These are phyloP conservation scores for Prosapia bicincta DNA, from an alignment of 2,888 invertebrate species.

Conservation along the genomic window DNA sequence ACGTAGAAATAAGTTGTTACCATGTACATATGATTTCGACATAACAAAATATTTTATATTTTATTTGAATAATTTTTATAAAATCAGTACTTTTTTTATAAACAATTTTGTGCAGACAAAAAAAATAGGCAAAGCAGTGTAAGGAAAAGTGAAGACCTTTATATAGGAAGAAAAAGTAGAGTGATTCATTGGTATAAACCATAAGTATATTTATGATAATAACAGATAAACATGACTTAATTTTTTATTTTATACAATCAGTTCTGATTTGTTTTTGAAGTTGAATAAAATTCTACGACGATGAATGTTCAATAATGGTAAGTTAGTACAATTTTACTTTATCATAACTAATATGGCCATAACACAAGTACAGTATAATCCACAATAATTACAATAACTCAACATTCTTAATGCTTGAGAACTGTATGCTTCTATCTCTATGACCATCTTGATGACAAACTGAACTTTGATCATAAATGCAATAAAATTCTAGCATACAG, in stretches of 20 bases:
- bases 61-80: too few species aligned
- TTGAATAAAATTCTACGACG: not conserved
- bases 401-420: not conserved
- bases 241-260: not conserved
- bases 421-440: not conserved
- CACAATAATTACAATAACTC: not conserved
- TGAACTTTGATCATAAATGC: too few species aligned
- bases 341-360: constrained; percentile 2
- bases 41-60: too few species aligned
- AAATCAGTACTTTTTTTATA: too few species aligned
- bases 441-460: too few species aligned
- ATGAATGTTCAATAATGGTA: not conserved
- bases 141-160: too few species aligned
- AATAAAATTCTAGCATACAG: too few species aligned
- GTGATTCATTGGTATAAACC: not conserved
- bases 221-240: not conserved
- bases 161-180: too few species aligned
- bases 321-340: not conserved
- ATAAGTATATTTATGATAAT: not conserved
- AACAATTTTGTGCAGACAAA: too few species aligned
- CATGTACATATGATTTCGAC: too few species aligned
- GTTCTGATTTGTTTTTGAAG: not conserved
- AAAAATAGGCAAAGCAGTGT: too few species aligned
- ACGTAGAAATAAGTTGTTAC: too few species aligned
- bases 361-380: not conserved